Percentiles rank a stretch among this genome's conserved stretches.
These are phyloP conservation scores for Tolmerus cingulatus DNA, from an alignment of 2,888 invertebrate species.

Conservation along the genomic window DNA sequence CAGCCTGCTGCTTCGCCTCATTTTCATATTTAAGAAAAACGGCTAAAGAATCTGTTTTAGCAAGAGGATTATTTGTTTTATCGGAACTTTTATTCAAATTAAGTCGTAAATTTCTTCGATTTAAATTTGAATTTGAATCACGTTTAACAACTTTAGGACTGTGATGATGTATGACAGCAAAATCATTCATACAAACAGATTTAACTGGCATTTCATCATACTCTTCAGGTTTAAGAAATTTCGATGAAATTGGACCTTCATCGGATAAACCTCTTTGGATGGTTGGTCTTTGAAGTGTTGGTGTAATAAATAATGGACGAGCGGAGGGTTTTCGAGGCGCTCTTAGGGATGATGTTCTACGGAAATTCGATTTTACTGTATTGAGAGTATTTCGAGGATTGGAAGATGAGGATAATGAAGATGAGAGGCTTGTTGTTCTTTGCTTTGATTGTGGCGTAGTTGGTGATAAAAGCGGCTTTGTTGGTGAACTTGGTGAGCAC, in stretches of 20 bases:
- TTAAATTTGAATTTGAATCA: slow-evolving; percentile 45
- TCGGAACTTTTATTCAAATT: slow-evolving; percentile 41
- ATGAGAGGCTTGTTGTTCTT: slow-evolving; percentile 49
- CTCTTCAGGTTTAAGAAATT: slow-evolving; percentile 62
- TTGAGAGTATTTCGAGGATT: slow-evolving; percentile 47
- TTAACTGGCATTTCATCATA: slow-evolving; percentile 63
- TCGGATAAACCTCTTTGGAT: slow-evolving; percentile 63
- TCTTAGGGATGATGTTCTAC: slow-evolving; percentile 60
- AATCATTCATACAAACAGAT: slow-evolving; percentile 61
- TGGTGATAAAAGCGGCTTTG: slow-evolving; percentile 56
- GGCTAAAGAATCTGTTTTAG: slow-evolving; percentile 62
- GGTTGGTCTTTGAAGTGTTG: slow-evolving; percentile 54
- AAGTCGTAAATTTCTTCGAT: slow-evolving; percentile 50
- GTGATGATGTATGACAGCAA: slow-evolving; percentile 49
- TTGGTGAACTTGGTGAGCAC: slow-evolving; percentile 72
- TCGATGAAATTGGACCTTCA: slow-evolving; percentile 62
- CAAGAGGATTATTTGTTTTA: slow-evolving; percentile 44
- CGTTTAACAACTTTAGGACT: slow-evolving; percentile 48
- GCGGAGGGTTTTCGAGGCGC: slow-evolving; percentile 58
- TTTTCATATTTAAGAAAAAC: slow-evolving; percentile 62
- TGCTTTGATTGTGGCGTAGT: slow-evolving; percentile 43
- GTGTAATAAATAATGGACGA: slow-evolving; percentile 54
- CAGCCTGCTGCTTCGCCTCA: slow-evolving; percentile 51
- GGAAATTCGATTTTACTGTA: slow-evolving; percentile 57
- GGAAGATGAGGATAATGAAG: slow-evolving; percentile 56